Evolutionary conservation across 2,888 invertebrate genomes (phyloP).

Genomic region (Formica aserva): DNA sequence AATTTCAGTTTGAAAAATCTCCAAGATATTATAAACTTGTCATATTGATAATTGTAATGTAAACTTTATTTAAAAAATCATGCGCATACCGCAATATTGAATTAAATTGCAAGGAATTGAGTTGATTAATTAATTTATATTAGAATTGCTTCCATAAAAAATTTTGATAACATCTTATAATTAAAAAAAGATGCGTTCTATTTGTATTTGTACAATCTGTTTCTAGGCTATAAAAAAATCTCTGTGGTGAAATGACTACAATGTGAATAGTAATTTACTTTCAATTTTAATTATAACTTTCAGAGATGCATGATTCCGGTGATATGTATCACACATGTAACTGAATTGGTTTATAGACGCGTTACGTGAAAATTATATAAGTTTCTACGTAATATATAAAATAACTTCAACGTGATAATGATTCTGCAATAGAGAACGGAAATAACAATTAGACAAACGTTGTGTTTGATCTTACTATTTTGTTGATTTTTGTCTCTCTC

Average conservation of each 20-base stretch:
- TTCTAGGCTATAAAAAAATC: background rate
- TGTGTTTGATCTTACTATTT: background rate
- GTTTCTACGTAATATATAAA: conserved; percentile 61
- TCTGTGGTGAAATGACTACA: background rate
- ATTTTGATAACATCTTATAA: background rate
- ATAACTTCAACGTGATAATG: conserved; percentile 33
- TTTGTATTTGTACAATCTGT: background rate
- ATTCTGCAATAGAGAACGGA: conserved; percentile 8
- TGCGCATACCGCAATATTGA: background rate
- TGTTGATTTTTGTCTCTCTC: background rate
- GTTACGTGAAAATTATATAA: conserved; percentile 49
- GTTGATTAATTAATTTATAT: background rate
- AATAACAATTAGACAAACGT: conserved; percentile 13
- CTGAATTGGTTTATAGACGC: background rate
- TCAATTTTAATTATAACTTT: conserved; percentile 18
- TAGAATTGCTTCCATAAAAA: background rate
- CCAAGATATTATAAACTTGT: background rate
- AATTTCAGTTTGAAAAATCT: background rate
- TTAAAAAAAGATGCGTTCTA: background rate
- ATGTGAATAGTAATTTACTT: background rate
- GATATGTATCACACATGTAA: background rate
- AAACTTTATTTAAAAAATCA: background rate
- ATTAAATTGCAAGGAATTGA: background rate
- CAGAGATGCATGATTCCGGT: background rate
- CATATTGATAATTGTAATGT: background rate